A percentile compares a stretch with the other conserved stretches of the same genome.
Conservation (phyloP, 2,888 invertebrate species). For the Mactromeris polynyma region DNA sequence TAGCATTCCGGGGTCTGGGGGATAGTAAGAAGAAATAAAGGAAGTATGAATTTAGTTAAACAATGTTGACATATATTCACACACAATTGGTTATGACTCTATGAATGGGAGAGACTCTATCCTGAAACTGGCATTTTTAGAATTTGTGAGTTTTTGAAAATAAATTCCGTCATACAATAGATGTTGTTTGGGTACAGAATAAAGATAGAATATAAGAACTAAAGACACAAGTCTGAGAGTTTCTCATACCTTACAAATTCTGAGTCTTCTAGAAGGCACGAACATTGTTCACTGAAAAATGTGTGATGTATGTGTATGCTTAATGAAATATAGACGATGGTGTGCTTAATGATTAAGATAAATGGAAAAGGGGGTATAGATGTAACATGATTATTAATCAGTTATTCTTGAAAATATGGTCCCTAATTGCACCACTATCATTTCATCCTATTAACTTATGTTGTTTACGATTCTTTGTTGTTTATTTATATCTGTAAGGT, state of each 20-base stretch:
- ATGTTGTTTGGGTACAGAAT: background rate
- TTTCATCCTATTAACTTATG: background rate
- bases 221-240: background rate
- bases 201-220: background rate
- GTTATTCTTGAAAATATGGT: background rate
- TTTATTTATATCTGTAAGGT: background rate
- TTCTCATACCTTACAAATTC: background rate
- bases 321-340: background rate
- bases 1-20: background rate
- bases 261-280: background rate
- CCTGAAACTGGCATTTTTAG: background rate
- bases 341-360: constrained; percentile 3
- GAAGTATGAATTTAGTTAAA: background rate
- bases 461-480: background rate
- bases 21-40: background rate
- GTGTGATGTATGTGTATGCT: background rate
- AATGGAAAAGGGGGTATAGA: background rate
- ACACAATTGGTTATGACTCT: background rate
- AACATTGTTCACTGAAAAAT: background rate
- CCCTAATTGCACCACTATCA: background rate
- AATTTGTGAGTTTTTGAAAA: background rate
- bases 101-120: background rate
- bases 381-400: background rate
- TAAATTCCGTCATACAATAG: background rate
- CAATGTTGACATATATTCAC: background rate